phyloP scores from a whole-genome alignment of 1,140 invertebrate species.

The Halictus rubicundus region DNA sequence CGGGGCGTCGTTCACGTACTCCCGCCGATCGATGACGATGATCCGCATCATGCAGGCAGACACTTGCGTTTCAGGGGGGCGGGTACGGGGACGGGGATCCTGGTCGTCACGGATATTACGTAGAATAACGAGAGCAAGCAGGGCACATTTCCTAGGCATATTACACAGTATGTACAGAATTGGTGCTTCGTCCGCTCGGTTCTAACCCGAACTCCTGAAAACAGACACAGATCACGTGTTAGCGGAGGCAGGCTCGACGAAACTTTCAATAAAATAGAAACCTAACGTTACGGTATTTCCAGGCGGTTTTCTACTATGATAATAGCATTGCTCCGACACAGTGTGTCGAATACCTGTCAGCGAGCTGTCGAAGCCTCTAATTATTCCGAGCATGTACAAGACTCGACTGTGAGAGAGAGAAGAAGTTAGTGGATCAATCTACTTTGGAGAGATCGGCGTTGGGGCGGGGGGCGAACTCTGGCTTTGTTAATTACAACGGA shows the following conservation, averaged over 20 bases:
- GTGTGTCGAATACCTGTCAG: not conserved
- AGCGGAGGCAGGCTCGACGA: no score
- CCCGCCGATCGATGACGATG: not conserved
- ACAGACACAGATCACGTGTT: not conserved
- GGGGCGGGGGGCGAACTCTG: not conserved
- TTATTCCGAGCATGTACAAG: not conserved
- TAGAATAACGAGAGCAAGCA: conserved; percentile 62
- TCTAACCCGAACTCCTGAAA: conserved; percentile 71
- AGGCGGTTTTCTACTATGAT: no score
- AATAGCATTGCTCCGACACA: not conserved
- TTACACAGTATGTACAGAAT: conserved; percentile 77
- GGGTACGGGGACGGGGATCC: conserved; percentile 6
- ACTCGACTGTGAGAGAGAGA: not conserved
- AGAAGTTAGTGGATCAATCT: not conserved
- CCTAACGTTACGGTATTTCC: no score
- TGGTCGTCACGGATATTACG: conserved; percentile 25
- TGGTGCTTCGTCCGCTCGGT: conserved; percentile 63
- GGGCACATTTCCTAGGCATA: conserved; percentile 71
- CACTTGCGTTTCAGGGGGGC: not conserved
- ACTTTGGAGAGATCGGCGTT: no score
- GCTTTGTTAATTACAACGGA: conserved; percentile 8
- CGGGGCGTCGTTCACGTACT: conserved; percentile 6
- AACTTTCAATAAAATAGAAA: not conserved
- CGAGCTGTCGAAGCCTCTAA: not conserved
- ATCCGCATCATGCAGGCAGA: not conserved